Base-by-base conservation (phyloP, 2,888 invertebrate species). In the Agonum fuliginosum region DNA sequence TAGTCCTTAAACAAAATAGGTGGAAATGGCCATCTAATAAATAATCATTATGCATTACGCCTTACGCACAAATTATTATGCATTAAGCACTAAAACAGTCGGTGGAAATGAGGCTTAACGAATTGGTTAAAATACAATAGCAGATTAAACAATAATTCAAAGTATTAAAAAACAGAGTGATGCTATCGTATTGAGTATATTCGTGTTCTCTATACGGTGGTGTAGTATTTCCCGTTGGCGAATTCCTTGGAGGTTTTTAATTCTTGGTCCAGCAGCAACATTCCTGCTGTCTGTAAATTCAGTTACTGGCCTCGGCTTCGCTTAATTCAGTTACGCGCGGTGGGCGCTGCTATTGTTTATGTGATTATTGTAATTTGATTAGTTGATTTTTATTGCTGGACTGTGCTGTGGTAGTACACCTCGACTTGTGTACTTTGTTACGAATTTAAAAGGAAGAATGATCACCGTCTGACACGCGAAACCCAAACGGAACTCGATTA, bases 331-430 rank as follows among this genome's bases (percentile, higher is more conserved):
- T 46, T 46, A 17, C 46, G 17, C 2, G 46, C 17, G 46, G 46
- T 46, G 2, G 17, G 14, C 12, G 1, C 46, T 17, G 17, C 12
- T 17, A 46, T 46, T 46, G 46, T 46, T 43, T 43, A 46, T 12
- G 46, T 46, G 46, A 46, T 46, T 46, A 46, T 46, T 46, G 17
- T 17, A 43, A 43, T 17, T 43, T 6, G 43, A 43, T 43, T 43
- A 43, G 43, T 43, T 43, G 43, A 43, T 43, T 43, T 43, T 43
- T 43, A 43, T 46, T 0, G 46, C n/a, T n/a, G 2, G 46, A 17
- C 1, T 46, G 17, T 46, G 17, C 46, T 37, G n/a, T n/a, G n/a
- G n/a, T n/a, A n/a, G n/a, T n/a, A n/a, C n/a, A n/a, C n/a, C n/a
- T n/a, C n/a, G n/a, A n/a, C n/a, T n/a, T n/a, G n/a, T 46, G 46